Evolutionary conservation across 2,797 vertebrate species (phyloP).

Genomic region (Morelia viridis): DNA sequence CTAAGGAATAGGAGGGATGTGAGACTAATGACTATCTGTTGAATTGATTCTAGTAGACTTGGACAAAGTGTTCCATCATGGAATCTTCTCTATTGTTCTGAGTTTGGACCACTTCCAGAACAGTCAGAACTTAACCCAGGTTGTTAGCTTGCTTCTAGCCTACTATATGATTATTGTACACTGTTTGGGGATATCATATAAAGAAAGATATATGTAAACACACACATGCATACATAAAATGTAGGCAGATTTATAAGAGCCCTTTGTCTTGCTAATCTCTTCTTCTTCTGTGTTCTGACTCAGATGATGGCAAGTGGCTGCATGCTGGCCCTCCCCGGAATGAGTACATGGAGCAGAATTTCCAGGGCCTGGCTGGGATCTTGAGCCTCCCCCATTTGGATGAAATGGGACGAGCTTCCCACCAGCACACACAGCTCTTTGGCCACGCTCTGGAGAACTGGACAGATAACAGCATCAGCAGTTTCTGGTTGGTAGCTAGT

Average conservation of each 20-base stretch:
- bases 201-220: not conserved
- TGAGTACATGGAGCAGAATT: slow-evolving; percentile 92
- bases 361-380: slow-evolving; percentile 88
- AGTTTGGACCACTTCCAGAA: not conserved
- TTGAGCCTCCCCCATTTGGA: slow-evolving; percentile 84
- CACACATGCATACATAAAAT: not conserved
- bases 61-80: not conserved
- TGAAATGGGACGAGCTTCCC: slow-evolving; percentile 72
- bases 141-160: not conserved
- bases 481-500: slow-evolving; percentile 75
- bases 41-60: not conserved
- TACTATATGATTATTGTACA: not conserved
- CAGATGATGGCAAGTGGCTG: slow-evolving; percentile 90
- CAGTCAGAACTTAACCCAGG: not conserved
- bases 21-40: not conserved
- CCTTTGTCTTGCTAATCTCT: accelerated
- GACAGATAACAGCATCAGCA: slow-evolving; percentile 76
- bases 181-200: not conserved
- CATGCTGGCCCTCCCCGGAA: slow-evolving; percentile 88
- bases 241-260: not conserved
- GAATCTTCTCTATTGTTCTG: not conserved
- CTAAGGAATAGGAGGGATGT: not conserved
- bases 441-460: slow-evolving; percentile 84
- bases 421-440: slow-evolving; percentile 75
- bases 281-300: slow-evolving; percentile 6